Conservation (phyloP, 2,113 vertebrate species). For the Onychostruthus taczanowskii region DNA sequence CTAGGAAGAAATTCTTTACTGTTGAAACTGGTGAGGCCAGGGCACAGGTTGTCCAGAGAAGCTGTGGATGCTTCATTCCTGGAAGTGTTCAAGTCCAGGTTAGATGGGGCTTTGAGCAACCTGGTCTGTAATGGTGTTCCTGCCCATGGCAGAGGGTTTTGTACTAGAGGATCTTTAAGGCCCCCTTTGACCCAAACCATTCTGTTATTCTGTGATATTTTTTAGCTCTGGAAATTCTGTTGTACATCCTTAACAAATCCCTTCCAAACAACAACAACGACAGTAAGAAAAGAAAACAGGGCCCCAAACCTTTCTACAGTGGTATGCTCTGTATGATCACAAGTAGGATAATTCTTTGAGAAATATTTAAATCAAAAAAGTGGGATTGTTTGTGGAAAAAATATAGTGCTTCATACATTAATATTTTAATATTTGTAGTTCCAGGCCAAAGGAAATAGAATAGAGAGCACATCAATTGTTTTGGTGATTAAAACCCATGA, state of each 20-base stretch:
- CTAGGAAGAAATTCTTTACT: not conserved
- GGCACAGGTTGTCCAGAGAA: not conserved
- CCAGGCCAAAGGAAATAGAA: not conserved
- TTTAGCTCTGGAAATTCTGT: not conserved
- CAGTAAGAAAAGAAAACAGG: not conserved
- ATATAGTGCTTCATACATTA: not conserved
- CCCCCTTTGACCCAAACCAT: not conserved
- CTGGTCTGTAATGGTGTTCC: too few species aligned
- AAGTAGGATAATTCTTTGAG: not conserved
- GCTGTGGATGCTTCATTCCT: not conserved
- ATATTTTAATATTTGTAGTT: not conserved
- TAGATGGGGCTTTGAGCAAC: not conserved
- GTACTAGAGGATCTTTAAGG: not conserved
- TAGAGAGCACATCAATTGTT: not conserved
- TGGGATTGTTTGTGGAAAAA: not conserved
- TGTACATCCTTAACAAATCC: not conserved
- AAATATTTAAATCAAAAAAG: not conserved
- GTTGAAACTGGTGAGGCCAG: not conserved
- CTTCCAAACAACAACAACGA: not conserved
- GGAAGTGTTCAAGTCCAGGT: not conserved
- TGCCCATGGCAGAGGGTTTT: fast-evolving
- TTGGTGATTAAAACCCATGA: not conserved
- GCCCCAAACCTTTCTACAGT: not conserved
- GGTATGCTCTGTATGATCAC: not conserved
- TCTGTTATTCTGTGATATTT: not conserved